Evolutionary conservation across 2,888 invertebrate genomes (phyloP).

Genomic region (Cataglyphis livida): DNA sequence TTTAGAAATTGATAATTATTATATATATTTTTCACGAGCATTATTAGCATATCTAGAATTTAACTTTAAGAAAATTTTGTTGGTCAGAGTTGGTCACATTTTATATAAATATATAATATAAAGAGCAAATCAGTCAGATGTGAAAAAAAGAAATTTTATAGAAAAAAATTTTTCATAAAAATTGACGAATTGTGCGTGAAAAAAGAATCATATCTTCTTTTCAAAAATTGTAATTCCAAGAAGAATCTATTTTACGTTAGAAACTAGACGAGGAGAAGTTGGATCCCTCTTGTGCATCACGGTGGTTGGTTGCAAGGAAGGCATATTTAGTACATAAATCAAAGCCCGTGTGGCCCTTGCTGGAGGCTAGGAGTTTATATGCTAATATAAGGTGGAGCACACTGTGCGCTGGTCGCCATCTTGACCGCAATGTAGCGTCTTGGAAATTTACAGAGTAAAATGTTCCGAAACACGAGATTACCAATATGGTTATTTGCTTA

Average conservation of each 20-base stretch:
- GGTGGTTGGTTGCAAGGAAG: slow-evolving; percentile 75
- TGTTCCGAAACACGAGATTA: slow-evolving; percentile 40
- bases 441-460: slow-evolving; percentile 62
- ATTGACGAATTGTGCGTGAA: background rate
- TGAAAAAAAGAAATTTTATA: slow-evolving; percentile 4
- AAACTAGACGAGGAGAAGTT: slow-evolving; percentile 67
- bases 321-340: slow-evolving; percentile 85
- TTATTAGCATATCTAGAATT: background rate
- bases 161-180: background rate
- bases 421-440: slow-evolving; percentile 81
- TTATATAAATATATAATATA: background rate
- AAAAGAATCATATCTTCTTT: background rate
- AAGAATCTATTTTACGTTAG: slow-evolving; percentile 5
- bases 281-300: slow-evolving; percentile 57
- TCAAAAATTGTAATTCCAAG: slow-evolving; percentile 11
- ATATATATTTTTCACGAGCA: background rate
- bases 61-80: background rate
- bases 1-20: background rate
- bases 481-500: slow-evolving; percentile 42
- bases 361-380: slow-evolving; percentile 83
- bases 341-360: slow-evolving; percentile 81
- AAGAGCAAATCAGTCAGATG: background rate
- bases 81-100: background rate
- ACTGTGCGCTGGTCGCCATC: slow-evolving; percentile 79
- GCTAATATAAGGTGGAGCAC: slow-evolving; percentile 84